phyloP scores from a whole-genome alignment of 2,797 vertebrate species.

The Oceanodroma leucorhoa region DNA sequence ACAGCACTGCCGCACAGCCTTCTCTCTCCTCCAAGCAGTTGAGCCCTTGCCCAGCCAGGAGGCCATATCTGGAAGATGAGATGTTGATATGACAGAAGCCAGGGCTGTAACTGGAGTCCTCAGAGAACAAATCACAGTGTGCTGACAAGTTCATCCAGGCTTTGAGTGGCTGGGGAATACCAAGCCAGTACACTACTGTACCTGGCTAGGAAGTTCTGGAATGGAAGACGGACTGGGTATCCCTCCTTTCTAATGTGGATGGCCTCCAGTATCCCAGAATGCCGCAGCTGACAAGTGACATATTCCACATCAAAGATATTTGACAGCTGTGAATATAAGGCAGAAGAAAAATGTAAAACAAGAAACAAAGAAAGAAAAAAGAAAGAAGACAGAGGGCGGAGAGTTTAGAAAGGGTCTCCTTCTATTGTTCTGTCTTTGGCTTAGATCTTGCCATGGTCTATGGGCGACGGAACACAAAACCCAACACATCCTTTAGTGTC shows the following conservation, averaged over 20 bases:
- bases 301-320: constrained; percentile 87
- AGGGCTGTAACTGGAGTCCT: not conserved
- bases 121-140: not conserved
- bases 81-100: not conserved
- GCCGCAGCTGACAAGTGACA: constrained; percentile 82
- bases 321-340: constrained; percentile 73
- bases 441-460: not conserved
- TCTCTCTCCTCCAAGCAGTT: constrained; percentile 60
- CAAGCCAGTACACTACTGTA: constrained; percentile 19
- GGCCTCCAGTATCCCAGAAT: constrained; percentile 86
- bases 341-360: not conserved
- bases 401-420: not conserved
- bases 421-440: not conserved
- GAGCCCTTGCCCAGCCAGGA: constrained; percentile 62
- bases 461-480: not conserved
- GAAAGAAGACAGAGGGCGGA: not conserved
- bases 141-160: not conserved
- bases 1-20: constrained; percentile 73
- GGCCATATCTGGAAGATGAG: constrained; percentile 75
- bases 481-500: not conserved
- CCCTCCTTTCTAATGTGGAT: constrained; percentile 83
- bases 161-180: not conserved
- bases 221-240: constrained; percentile 82
- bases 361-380: not conserved
- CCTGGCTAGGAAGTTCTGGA: constrained; percentile 85